Conservation (phyloP, 2,797 vertebrate genomes). For the Chanos chanos region DNA sequence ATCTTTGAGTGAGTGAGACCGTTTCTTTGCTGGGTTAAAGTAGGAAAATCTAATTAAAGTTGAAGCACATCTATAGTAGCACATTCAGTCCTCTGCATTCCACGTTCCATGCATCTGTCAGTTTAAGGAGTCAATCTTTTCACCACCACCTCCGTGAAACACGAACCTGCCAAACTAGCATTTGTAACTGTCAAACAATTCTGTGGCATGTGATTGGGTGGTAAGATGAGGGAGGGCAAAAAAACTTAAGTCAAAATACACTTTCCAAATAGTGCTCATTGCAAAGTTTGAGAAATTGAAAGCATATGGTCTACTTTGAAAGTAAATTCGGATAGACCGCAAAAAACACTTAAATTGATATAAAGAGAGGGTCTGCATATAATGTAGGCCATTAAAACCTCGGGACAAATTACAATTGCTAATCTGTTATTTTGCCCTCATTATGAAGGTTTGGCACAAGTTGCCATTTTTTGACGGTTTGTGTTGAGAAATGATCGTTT, state of each 20-base stretch:
- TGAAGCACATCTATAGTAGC: constrained; percentile 19
- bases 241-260: constrained; percentile 55
- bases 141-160: constrained; percentile 51
- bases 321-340: constrained; percentile 60
- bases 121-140: constrained; percentile 55
- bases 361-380: constrained; percentile 54
- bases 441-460: constrained; percentile 35
- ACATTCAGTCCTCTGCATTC: constrained; percentile 20
- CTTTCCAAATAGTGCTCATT: constrained; percentile 63
- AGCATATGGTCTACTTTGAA: constrained; percentile 65
- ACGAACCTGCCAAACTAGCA: constrained; percentile 57
- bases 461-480: constrained; percentile 26
- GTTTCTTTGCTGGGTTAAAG: constrained; percentile 12
- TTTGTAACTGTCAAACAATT: constrained; percentile 69
- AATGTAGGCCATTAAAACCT: constrained; percentile 68
- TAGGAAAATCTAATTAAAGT: constrained; percentile 25
- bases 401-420: constrained; percentile 70
- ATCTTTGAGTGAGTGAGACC: neutral
- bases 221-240: constrained; percentile 49
- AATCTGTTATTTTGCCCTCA: constrained; percentile 71
- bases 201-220: constrained; percentile 47
- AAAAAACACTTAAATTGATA: constrained; percentile 62
- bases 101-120: constrained; percentile 50
- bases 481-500: constrained; percentile 24
- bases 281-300: constrained; percentile 62